Evolutionary conservation across 2,888 invertebrate genomes (phyloP).

Genomic region (Tetragonula carbonaria): DNA sequence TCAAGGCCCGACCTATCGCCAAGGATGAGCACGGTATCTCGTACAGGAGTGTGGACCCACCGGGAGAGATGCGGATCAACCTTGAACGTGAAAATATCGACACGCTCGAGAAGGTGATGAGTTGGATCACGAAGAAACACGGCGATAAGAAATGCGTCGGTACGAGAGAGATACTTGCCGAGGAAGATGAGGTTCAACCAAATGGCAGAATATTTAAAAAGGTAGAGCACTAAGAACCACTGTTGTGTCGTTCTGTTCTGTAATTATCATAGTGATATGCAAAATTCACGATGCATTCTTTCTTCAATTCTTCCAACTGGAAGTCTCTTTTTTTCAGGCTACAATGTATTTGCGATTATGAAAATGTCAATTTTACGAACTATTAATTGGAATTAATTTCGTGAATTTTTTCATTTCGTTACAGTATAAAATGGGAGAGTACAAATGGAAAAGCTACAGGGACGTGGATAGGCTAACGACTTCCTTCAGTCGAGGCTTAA

Average conservation of each 20-base stretch:
- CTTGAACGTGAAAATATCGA: constrained; percentile 91
- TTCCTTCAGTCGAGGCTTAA: constrained; percentile 93
- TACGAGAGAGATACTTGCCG: constrained; percentile 94
- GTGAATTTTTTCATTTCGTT: constrained; percentile 66
- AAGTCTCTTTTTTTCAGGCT: too few relatives aligned
- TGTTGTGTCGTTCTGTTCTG: neutral
- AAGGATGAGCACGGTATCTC: constrained; percentile 89
- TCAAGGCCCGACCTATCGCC: constrained; percentile 91
- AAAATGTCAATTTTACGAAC: too few relatives aligned
- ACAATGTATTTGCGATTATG: too few relatives aligned
- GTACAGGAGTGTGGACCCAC: constrained; percentile 89
- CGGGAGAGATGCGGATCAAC: constrained; percentile 89
- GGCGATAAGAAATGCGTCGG: constrained; percentile 92
- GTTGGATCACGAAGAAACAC: constrained; percentile 91
- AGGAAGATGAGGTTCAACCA: constrained; percentile 97
- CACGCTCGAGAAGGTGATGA: constrained; percentile 93
- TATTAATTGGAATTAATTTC: too few relatives aligned
- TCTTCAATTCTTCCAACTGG: too few relatives aligned
- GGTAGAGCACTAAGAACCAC: constrained; percentile 83
- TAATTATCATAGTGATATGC: neutral
- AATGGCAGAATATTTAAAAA: constrained; percentile 98
- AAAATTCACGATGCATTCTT: neutral
- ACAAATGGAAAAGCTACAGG: constrained; percentile 94
- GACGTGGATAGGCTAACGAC: constrained; percentile 91
- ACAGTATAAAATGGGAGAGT: constrained; percentile 96